Percentiles rank a stretch among this genome's conserved stretches.
These are phyloP conservation scores for Ernsta delagoae DNA, from an alignment of 2,888 invertebrate genomes.

Conservation along the genomic window DNA sequence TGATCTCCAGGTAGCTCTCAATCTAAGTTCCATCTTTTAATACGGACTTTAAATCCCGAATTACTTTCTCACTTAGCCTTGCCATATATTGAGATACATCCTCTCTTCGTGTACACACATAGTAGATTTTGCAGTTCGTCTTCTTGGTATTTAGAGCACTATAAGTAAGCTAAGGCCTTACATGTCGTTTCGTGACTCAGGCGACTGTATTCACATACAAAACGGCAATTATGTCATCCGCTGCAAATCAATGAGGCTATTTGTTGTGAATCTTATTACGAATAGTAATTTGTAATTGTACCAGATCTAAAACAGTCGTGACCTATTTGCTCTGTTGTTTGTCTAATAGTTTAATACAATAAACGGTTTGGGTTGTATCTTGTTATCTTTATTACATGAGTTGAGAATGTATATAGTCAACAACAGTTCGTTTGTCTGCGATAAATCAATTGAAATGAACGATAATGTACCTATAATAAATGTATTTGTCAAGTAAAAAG, in stretches of 20 bases:
- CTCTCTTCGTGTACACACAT: too few species aligned
- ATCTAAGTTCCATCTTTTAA: too few species aligned
- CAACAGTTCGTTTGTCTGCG: too few species aligned
- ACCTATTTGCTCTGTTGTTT: conserved; percentile 19
- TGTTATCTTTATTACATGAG: background rate
- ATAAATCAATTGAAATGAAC: too few species aligned
- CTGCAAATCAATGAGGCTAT: conserved; percentile 36
- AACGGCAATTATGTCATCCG: conserved; percentile 34
- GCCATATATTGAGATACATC: too few species aligned
- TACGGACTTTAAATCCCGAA: too few species aligned
- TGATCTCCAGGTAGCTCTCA: too few species aligned
- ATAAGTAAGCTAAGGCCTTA: conserved; percentile 27
- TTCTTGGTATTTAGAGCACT: conserved; percentile 28
- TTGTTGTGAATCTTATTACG: conserved; percentile 18
- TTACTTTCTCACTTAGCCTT: too few species aligned
- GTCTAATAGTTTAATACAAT: conserved; percentile 19
- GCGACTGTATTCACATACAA: conserved; percentile 30
- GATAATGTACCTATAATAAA: too few species aligned
- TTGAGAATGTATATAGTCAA: too few species aligned
- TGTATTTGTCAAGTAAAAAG: too few species aligned
- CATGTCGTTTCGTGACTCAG: conserved; percentile 32
- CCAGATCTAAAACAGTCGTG: conserved; percentile 8
- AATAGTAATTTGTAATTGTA: conserved; percentile 11
- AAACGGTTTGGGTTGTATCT: background rate
- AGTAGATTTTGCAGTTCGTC: too few species aligned